Percentiles rank a stretch among this genome's conserved stretches.
phyloP scores from a whole-genome alignment of 2,888 invertebrate species.

The Marasmarcha lunaedactyla region DNA sequence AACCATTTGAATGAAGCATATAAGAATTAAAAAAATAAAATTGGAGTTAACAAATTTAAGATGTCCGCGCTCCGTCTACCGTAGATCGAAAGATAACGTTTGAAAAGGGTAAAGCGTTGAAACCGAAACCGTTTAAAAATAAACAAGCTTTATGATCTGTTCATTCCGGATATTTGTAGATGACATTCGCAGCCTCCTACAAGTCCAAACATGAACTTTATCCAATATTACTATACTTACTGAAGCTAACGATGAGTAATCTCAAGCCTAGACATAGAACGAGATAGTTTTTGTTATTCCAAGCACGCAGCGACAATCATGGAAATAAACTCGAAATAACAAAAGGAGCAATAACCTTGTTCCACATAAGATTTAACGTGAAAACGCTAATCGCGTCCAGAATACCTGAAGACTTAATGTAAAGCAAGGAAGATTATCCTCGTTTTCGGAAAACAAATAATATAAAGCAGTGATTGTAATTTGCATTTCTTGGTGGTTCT shows the following conservation, averaged over 20 bases:
- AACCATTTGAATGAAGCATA: conserved; percentile 64
- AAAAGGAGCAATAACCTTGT: not conserved
- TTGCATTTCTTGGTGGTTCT: conserved; percentile 27
- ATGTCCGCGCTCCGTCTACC: conserved; percentile 30
- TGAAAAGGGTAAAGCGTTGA: conserved; percentile 59
- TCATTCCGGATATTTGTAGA: conserved; percentile 45
- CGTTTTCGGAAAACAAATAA: conserved; percentile 32
- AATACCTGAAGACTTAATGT: too few relatives aligned
- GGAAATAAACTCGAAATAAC: not conserved
- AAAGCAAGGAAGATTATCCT: conserved; percentile 23
- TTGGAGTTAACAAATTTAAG: conserved; percentile 55
- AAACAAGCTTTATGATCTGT: conserved; percentile 46
- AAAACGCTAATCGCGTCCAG: not conserved
- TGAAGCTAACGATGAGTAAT: conserved; percentile 4
- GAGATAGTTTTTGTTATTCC: not conserved
- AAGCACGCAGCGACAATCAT: not conserved
- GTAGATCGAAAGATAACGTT: conserved; percentile 48
- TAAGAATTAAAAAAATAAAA: conserved; percentile 54
- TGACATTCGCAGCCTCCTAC: conserved; percentile 43
- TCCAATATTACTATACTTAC: conserved; percentile 5
- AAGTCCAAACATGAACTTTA: conserved; percentile 54
- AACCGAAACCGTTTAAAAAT: conserved; percentile 54
- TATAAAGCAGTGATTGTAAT: not conserved
- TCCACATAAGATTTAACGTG: not conserved
- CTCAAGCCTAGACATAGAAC: conserved; percentile 4